Base-by-base conservation (phyloP, 2,888 invertebrate species). In the Scaptodrosophila latifasciaeformis region DNA sequence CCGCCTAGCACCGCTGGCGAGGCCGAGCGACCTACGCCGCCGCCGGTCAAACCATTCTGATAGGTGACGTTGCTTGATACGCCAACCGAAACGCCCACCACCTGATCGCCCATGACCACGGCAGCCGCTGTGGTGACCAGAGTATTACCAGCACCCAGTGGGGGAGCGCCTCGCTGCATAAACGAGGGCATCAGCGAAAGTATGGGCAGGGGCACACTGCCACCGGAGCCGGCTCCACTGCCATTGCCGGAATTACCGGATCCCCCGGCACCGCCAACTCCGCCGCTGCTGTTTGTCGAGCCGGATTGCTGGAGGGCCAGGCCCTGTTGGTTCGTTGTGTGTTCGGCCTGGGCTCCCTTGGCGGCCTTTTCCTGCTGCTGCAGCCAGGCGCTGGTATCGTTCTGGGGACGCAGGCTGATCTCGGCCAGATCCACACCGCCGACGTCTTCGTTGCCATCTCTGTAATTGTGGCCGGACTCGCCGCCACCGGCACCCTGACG, bases 131-230 rank as follows among this genome's bases (percentile, higher is more conserved):
- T n/a, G n/a, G n/a, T n/a, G n/a, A n/a, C n/a, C n/a, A n/a, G n/a
- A n/a, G n/a, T n/a, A 10, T 43, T 46, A 49, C 67, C 54, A 42
- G 70, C 62, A 13, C 64, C 42, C 17, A 82, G 80, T 54, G 79
- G 10, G 15, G 83, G 81, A 12, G 82, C 83, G 27, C 82, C 78
- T 43, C 86, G 85, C 59, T 84, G 84, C 86, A 93, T 93, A 88
- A 94, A 94, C 78, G 91, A 90, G 77, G 94, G 93, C 88, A 94
- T 90, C 72, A 94, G 90, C 75, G 92, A 90, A 79, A 91, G 90
- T 86, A 90, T 92, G 80, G 92, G 92, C 82, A 90, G 89, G 62
- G 90, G 90, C 69, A 90, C 89, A 60, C 89, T 67, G 59, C 81
- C 68, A 3, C 76, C 81, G 9, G 71, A 42, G 15, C 59, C 69